A percentile compares a stretch with the other conserved stretches of the same genome.
Evolutionary conservation across 2,888 invertebrate genomes (phyloP).

Genomic region (Linyphia triangularis): DNA sequence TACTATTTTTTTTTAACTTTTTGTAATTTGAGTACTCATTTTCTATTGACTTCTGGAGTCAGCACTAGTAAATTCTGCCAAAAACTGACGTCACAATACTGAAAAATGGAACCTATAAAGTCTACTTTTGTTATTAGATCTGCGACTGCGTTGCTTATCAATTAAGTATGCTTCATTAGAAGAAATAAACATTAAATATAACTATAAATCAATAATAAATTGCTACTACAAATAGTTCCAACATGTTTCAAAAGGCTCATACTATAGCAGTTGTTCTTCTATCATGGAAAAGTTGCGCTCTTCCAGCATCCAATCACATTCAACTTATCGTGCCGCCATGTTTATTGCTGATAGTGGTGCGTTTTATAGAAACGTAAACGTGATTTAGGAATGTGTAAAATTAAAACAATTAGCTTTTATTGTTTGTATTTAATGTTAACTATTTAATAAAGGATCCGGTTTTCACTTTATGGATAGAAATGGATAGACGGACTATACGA

Average conservation of each 20-base stretch:
- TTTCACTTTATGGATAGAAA: conserved; percentile 17
- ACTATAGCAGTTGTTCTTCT: conserved; percentile 6
- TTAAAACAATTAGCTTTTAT: not conserved
- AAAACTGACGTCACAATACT: too few species aligned
- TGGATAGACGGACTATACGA: conserved; percentile 57
- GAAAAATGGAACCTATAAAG: too few species aligned
- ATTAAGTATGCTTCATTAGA: not conserved
- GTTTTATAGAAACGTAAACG: conserved; percentile 50
- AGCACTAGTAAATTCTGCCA: too few species aligned
- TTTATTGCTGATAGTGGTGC: conserved; percentile 64
- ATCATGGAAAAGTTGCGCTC: conserved; percentile 27
- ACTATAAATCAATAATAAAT: too few species aligned
- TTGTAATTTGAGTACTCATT: too few species aligned
- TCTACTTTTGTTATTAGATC: too few species aligned
- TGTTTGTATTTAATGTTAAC: not conserved
- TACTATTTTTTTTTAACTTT: too few species aligned
- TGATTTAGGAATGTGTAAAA: conserved; percentile 31
- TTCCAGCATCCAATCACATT: conserved; percentile 70
- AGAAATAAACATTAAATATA: not conserved
- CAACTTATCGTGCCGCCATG: conserved; percentile 69
- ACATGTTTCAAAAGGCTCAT: not conserved
- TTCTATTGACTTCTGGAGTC: too few species aligned
- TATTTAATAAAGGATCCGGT: not conserved
- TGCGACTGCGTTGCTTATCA: not conserved
- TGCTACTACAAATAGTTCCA: not conserved